Percentiles rank a stretch among this genome's conserved stretches.
Conservation (phyloP, 2,113 vertebrate genomes). For the Dryoscopus gambensis region DNA sequence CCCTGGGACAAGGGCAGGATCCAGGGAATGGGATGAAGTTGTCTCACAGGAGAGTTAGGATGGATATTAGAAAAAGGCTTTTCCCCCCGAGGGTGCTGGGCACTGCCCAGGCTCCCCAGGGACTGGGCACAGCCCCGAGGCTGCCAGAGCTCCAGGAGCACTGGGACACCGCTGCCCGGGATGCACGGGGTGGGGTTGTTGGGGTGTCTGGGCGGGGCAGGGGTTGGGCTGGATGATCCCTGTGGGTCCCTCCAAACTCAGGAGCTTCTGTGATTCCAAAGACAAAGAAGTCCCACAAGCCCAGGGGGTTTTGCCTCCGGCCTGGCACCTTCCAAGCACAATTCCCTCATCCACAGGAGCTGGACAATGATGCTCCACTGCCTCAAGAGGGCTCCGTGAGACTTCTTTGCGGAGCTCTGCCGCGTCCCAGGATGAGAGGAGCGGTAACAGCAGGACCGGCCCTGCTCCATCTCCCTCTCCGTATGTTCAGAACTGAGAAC, state of each 20-base stretch:
- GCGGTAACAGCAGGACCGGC: not conserved
- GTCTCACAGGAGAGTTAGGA: fast-evolving
- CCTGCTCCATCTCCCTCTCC: not conserved
- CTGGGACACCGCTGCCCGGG: fast-evolving
- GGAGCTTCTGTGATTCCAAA: not conserved
- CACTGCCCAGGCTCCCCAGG: not conserved
- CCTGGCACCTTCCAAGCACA: not conserved
- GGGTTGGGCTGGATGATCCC: not conserved
- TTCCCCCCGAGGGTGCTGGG: not conserved
- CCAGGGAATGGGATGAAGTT: not conserved
- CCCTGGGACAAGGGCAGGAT: not conserved
- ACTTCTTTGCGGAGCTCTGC: not conserved
- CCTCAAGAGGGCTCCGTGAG: conserved; percentile 52
- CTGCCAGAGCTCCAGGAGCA: not conserved
- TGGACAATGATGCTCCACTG: not conserved
- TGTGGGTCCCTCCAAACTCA: not conserved
- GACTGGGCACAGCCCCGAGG: not conserved
- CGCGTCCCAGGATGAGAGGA: not conserved
- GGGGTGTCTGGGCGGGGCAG: not conserved
- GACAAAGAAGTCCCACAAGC: not conserved
- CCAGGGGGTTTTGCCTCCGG: not conserved
- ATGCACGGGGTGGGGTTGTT: no score
- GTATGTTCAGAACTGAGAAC: not conserved
- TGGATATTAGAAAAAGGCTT: not conserved
- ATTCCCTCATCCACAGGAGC: not conserved